Evolutionary conservation across 2,888 invertebrate species (phyloP), one percentile per base, ranked within the genome.

Genomic region (Melanophora roralis): DNA sequence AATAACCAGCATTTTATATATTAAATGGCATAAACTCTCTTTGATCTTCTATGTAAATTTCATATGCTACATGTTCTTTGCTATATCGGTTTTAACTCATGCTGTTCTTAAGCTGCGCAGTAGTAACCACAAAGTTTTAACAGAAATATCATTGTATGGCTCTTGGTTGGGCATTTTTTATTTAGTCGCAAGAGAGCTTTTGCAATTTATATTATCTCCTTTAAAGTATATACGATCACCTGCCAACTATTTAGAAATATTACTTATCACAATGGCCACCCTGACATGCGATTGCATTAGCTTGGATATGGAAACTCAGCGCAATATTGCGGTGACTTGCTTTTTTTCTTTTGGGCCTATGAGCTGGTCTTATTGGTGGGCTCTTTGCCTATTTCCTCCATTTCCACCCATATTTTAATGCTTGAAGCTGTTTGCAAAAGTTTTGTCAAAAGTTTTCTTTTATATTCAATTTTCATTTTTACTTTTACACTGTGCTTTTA

Each of bases 381-480:
- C 0, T 94, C 95, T 81, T 93, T 95, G 87, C 96, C 96, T 0
- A 85, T 89, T 1, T 73, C 88, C 7, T 92, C 92, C 7, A 91
- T 95, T 82, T 95, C 96, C 2, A 95, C 95, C 8, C 94, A 95
- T 84, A 94, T 96, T 83, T 94, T 95, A 21, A 96, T 96, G 95
- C 91, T 96, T 76, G 93, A 93, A 84, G 95, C 94, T 0, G 96
- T 96, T 0, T 94, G 95, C 0, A 92, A 92, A 86, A 96, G 94
- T 85, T 96, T 96, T 88, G 92, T 95, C 59, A 94, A 94, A 86
- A 95, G 95, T 85, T 90, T 96, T 8, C 90, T 93, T 0, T 94
- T 95, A 91, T 96, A 96, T 86, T 94, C 94, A 16, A 93, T 96
- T 83, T 91, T 96, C 65, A 94, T 96, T 27, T 90, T 96, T 36